Conservation (phyloP, 2,888 invertebrate species). For the Scaptodrosophila latifasciaeformis region DNA sequence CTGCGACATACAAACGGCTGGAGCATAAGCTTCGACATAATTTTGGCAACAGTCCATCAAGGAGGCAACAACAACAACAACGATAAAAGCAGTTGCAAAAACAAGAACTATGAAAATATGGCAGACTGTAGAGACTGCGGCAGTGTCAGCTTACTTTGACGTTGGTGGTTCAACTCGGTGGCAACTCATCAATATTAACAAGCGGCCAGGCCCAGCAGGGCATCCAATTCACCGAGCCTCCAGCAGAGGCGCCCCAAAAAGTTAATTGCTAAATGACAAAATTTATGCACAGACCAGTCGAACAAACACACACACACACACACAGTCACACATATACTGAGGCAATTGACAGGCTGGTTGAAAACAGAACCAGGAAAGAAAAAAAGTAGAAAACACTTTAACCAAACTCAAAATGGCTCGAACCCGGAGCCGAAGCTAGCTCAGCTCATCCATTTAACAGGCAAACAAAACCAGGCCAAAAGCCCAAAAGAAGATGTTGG, state of each 20-base stretch:
- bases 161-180: conserved; percentile 21
- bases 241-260: conserved; percentile 35
- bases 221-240: conserved; percentile 25
- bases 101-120: neutral
- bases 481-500: neutral
- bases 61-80: neutral
- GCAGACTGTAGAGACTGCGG: neutral
- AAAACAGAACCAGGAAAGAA: neutral
- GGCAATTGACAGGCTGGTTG: conserved; percentile 38
- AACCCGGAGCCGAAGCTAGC: too few relatives aligned
- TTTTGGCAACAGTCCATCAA: conserved; percentile 69
- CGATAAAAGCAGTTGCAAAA: neutral
- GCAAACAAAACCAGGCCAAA: neutral
- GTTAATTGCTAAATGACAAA: conserved; percentile 68
- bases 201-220: conserved; percentile 49
- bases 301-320: conserved; percentile 13
- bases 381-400: neutral
- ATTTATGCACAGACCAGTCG: conserved; percentile 40
- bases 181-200: conserved; percentile 65
- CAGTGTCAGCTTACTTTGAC: conserved; percentile 10
- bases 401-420: neutral
- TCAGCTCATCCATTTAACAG: too few relatives aligned
- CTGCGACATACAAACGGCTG: conserved; percentile 41
- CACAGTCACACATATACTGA: neutral
- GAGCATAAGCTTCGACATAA: conserved; percentile 65